phyloP scores from a whole-genome alignment of 1,140 invertebrate genomes.

The Pseudomyrmex concolor region DNA sequence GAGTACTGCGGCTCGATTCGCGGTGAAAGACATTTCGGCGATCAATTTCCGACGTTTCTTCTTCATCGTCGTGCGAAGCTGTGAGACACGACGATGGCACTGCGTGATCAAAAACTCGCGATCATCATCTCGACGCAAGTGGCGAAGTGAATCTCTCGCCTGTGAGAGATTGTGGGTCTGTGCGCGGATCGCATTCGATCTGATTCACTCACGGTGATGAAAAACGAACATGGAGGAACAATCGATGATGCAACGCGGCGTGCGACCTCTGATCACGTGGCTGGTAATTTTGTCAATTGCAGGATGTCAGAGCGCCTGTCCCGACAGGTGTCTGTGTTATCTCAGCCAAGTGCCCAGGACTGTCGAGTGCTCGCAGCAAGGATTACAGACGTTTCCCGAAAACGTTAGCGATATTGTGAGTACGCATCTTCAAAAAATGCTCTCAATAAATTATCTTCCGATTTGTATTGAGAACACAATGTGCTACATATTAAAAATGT shows the following conservation, averaged over 20 bases:
- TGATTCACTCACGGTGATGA: constrained; percentile 10
- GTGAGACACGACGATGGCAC: neutral
- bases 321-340: constrained; percentile 72
- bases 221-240: constrained; percentile 49
- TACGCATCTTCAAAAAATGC: neutral
- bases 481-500: too few relatives aligned
- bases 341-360: constrained; percentile 64
- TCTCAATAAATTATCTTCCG: neutral
- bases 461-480: neutral
- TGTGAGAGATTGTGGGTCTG: constrained; percentile 45
- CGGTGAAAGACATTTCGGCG: neutral
- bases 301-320: constrained; percentile 63
- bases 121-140: neutral
- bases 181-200: constrained; percentile 8
- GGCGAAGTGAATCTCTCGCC: neutral
- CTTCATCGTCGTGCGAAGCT: too few relatives aligned
- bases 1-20: constrained; percentile 31
- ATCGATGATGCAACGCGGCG: constrained; percentile 13
- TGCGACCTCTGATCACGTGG: constrained; percentile 17
- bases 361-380: constrained; percentile 71
- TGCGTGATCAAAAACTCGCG: neutral
- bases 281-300: constrained; percentile 29
- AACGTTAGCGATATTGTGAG: constrained; percentile 74
- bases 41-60: neutral
- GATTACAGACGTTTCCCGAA: constrained; percentile 69